phyloP scores from a whole-genome alignment of 2,888 invertebrate species.

The Synergus gifuensis region DNA sequence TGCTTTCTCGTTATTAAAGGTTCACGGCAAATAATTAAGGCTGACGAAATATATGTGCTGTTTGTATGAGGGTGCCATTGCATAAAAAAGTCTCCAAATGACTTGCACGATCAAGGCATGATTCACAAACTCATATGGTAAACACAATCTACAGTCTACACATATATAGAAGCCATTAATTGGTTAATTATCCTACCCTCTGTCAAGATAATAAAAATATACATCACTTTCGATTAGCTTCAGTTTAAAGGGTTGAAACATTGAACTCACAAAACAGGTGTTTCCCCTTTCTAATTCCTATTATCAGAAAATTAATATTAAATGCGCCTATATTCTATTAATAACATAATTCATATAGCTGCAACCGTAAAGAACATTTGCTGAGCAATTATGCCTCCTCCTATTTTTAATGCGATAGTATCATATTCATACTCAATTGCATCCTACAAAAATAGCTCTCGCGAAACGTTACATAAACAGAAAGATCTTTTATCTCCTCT shows the following conservation, averaged over 20 bases:
- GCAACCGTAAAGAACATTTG: background rate
- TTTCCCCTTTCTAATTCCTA: background rate
- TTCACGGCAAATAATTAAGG: constrained; percentile 1
- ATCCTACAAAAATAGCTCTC: background rate
- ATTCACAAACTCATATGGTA: background rate
- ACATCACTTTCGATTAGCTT: background rate
- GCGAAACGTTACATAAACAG: constrained; percentile 24
- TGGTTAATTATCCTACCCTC: background rate
- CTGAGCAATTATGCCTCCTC: background rate
- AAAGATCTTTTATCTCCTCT: constrained; percentile 3
- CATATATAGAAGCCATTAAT: background rate
- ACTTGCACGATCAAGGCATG: constrained; percentile 8
- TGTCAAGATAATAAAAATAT: background rate
- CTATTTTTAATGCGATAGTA: background rate
- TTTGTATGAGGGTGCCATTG: constrained; percentile 21
- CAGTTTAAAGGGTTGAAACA: constrained; percentile 6
- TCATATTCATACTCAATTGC: no score
- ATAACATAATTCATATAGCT: no score
- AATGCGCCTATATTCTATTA: no score
- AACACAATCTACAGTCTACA: background rate
- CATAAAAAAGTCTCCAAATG: constrained; percentile 5
- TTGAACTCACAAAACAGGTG: background rate
- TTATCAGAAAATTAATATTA: no score
- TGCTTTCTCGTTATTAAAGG: constrained; percentile 24
- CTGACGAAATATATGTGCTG: constrained; percentile 10